A percentile compares a stretch with the other conserved stretches of the same genome.
phyloP scores from a whole-genome alignment of 2,113 vertebrate species.

The Ictalurus furcatus region DNA sequence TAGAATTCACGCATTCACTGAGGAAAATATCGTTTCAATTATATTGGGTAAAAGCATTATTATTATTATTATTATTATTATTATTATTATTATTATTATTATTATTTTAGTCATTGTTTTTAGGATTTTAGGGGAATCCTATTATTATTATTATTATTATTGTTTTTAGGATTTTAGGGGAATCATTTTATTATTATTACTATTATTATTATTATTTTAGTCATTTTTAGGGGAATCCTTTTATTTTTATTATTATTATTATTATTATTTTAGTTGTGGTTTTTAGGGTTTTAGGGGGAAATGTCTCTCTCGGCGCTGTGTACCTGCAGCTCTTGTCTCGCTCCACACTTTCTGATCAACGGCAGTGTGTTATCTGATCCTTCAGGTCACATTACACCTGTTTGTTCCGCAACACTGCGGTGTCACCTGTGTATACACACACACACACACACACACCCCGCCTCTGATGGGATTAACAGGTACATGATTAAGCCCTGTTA shows the following conservation, averaged over 20 bases:
- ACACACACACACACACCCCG: background rate
- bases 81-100: background rate
- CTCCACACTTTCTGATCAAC: background rate
- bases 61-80: background rate
- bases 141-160: no score
- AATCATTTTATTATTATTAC: background rate
- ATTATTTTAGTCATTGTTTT: no score
- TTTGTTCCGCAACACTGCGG: background rate
- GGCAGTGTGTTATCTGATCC: slow-evolving; percentile 2
- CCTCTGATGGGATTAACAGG: background rate
- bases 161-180: no score
- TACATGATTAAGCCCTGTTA: background rate
- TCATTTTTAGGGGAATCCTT: no score
- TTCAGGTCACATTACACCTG: background rate
- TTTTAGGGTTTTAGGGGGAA: no score
- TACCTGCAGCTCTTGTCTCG: background rate
- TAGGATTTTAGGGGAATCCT: no score
- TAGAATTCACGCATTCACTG: no score
- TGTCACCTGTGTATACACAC: background rate
- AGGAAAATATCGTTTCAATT: background rate
- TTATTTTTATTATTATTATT: background rate
- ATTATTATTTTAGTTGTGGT: background rate
- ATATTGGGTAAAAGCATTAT: background rate
- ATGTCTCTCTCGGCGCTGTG: background rate
- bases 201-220: no score